A percentile compares a stretch with the other conserved stretches of the same genome.
Evolutionary conservation across 2,113 vertebrate species (phyloP).

Genomic region (Cyrtonyx montezumae): DNA sequence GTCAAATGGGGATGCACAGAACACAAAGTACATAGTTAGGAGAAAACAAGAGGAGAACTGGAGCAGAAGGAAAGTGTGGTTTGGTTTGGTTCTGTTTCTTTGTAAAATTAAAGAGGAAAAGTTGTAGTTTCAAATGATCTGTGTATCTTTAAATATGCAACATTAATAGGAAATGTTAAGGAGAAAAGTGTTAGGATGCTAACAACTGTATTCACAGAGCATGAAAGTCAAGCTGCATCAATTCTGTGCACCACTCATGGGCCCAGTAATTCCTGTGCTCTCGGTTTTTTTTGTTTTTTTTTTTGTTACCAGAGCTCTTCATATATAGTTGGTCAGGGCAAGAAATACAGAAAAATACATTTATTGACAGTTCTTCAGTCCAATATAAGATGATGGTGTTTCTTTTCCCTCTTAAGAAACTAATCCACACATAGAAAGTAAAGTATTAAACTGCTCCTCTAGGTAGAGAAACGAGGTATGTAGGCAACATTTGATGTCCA

Average conservation of each 20-base stretch:
- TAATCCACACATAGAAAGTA: background rate
- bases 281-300: background rate
- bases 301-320: background rate
- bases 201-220: background rate
- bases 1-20: background rate
- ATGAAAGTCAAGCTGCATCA: background rate
- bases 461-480: background rate
- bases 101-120: background rate
- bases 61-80: background rate
- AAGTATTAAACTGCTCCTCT: background rate
- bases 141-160: background rate
- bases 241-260: background rate
- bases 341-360: background rate
- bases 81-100: background rate
- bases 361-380: background rate
- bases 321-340: background rate
- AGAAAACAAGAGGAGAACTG: background rate
- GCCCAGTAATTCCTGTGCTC: background rate
- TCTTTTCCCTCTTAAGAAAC: background rate
- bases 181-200: background rate
- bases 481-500: background rate
- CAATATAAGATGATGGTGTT: background rate
- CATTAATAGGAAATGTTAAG: background rate
- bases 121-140: background rate
- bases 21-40: background rate